Percentiles rank a stretch among this genome's conserved stretches.
phyloP scores from a whole-genome alignment of 1,140 invertebrate species.

The Bradynema listronoti region DNA sequence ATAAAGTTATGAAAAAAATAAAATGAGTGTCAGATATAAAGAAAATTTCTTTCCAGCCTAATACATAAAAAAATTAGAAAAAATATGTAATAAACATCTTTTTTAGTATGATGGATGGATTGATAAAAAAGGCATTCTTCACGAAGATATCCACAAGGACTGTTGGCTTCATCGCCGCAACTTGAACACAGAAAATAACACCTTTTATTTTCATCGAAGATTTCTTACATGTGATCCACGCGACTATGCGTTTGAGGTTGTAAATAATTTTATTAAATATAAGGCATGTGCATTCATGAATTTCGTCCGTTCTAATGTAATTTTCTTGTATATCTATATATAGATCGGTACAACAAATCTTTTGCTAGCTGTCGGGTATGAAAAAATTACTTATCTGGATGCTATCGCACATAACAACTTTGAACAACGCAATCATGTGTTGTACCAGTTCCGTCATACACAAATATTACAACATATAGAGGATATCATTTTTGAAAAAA shows the following conservation, averaged over 20 bases:
- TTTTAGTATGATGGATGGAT: conserved; percentile 33
- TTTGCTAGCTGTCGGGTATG: conserved; percentile 36
- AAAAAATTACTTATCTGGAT: conserved; percentile 21
- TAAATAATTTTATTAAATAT: no score
- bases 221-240: conserved; percentile 84
- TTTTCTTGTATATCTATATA: background rate
- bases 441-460: conserved; percentile 25
- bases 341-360: conserved; percentile 53
- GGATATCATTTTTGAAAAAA: conserved; percentile 10
- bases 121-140: conserved; percentile 2
- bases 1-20: no score
- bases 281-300: no score
- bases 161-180: conserved; percentile 65
- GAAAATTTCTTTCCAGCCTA: no score
- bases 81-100: no score
- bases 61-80: no score
- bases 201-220: conserved; percentile 71
- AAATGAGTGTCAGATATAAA: no score
- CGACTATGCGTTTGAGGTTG: conserved; percentile 74
- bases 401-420: no score
- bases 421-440: no score
- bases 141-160: conserved; percentile 70
- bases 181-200: conserved; percentile 51
- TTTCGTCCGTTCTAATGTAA: background rate
- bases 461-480: conserved; percentile 16